Conservation (phyloP, 2,888 invertebrate species). For the Neocrepidodera transversa region DNA sequence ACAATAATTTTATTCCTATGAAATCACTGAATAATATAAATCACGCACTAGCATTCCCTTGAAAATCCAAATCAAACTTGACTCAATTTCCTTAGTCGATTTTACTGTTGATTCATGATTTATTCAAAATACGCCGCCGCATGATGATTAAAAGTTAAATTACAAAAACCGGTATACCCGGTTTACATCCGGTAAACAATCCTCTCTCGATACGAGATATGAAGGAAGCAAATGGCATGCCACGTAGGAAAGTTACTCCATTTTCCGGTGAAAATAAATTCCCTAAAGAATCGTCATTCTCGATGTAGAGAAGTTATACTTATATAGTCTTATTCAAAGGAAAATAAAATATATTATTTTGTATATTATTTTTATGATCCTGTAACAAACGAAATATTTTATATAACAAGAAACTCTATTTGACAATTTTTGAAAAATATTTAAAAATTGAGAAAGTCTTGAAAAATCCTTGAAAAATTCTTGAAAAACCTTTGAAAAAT, state of each 20-base stretch:
- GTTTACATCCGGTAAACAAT: background rate
- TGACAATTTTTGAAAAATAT: too few relatives aligned
- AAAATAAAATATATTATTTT: too few relatives aligned
- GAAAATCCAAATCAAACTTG: background rate
- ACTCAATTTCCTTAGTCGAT: background rate
- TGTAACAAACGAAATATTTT: too few relatives aligned
- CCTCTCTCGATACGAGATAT: conserved; percentile 2
- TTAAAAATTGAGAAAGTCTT: too few relatives aligned
- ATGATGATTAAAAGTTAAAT: conserved; percentile 6
- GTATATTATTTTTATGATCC: too few relatives aligned
- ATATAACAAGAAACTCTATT: too few relatives aligned
- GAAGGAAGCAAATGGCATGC: conserved; percentile 20
- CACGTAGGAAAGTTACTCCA: conserved; percentile 20
- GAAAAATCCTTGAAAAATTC: too few relatives aligned
- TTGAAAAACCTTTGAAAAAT: too few relatives aligned
- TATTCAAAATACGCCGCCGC: background rate
- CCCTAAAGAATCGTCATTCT: conserved; percentile 23
- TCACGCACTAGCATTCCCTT: background rate
- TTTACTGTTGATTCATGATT: background rate
- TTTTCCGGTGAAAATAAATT: conserved; percentile 25
- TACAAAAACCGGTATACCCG: conserved; percentile 5
- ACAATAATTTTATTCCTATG: too few relatives aligned
- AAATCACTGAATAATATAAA: too few relatives aligned
- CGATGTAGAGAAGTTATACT: conserved; percentile 5
- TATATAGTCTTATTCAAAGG: too few relatives aligned